These are phyloP conservation scores for Exephanes ischioxanthus DNA, from an alignment of 2,888 invertebrate genomes.

Conservation along the genomic window DNA sequence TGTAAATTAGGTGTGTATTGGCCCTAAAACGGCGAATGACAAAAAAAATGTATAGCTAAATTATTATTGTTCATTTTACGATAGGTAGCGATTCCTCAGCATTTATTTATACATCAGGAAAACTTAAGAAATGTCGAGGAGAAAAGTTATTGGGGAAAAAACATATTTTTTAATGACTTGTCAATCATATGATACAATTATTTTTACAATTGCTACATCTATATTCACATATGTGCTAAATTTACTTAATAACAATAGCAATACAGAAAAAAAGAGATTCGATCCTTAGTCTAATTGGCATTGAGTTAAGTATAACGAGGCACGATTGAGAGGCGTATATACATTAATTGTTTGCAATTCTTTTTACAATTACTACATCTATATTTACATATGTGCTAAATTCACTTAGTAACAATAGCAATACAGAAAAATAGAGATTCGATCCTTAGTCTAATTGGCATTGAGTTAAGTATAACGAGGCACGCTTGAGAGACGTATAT, in stretches of 20 bases:
- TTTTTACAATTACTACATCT: not conserved
- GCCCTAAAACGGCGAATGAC: too few species aligned
- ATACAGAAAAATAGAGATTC: not conserved
- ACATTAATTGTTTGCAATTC: not conserved
- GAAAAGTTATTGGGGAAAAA: constrained; percentile 1
- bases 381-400: constrained; percentile 5
- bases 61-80: too few species aligned
- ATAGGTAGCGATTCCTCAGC: too few species aligned
- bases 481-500: not conserved
- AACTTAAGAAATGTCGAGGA: not conserved
- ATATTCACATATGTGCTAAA: constrained; percentile 2
- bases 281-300: constrained; percentile 7
- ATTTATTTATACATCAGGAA: not conserved
- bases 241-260: not conserved
- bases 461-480: not conserved
- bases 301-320: not conserved
- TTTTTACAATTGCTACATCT: not conserved
- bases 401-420: not conserved
- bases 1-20: too few species aligned
- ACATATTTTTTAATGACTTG: constrained; percentile 20
- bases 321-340: not conserved
- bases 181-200: constrained; percentile 3
- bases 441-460: constrained; percentile 6
- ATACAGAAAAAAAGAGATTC: not conserved
- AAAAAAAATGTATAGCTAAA: too few species aligned